Base-by-base conservation (phyloP, 2,888 invertebrate species). In the Cephus pygmeus region DNA sequence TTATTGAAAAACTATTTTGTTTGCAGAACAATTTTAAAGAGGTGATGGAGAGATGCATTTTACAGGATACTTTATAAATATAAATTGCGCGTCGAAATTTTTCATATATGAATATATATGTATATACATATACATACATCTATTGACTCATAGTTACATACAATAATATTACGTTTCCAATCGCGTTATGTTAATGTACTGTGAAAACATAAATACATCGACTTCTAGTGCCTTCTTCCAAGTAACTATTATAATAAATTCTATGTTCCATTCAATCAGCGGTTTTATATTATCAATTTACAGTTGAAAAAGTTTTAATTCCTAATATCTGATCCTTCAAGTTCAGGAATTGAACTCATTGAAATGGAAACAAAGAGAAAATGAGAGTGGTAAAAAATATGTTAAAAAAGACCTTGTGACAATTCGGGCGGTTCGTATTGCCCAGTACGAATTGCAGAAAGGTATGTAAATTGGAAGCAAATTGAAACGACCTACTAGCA, bases 211-310 rank as follows among this genome's bases (percentile, higher is more conserved):
- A 77, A 73, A 79, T 12, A 76, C 75, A 78, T 78, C 79, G 78
- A 81, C 73, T 76, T 77, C 79, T 76, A 83, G 83, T 82, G 83
- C 82, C 83, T 83, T 82, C 77, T 78, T 76, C 56, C 6, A 56
- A 56, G 56, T 56, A 56, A 56, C 23, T 23, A 23, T 56, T 56
- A 23, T 56, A 23, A 56, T 56, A 56, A 56, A 56, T 56, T 56
- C 9, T 2, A 56, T 56, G 56, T 56, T 56, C 56, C 56, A 15
- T 56, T 23, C 9, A 23, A 56, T 23, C 56, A 9, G 23, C 2
- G 15, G 9, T 71, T 71, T 71, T 71, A 15, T 15, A 71, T 71
- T 71, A 31, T 15, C 12, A 30, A 71, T 71, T 71, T 56, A 23
- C 2, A 23, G 9, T 56, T 15, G 0, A 56, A 9, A 56, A 23